Conservation (phyloP, 2,113 vertebrate species). For the human (Homo sapiens) region DNA sequence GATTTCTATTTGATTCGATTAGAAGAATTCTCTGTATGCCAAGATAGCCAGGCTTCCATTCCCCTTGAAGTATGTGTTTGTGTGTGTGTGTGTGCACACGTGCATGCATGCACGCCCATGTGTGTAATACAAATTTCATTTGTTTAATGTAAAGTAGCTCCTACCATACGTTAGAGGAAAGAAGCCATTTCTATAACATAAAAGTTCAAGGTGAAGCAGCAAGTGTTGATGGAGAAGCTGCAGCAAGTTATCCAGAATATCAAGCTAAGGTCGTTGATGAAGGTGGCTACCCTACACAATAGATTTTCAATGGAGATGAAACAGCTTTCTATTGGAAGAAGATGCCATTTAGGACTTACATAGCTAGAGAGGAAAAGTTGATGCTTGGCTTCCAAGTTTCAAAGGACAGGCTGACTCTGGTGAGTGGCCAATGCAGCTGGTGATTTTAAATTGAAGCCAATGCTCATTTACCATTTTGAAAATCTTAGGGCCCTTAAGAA, state of each 20-base stretch:
- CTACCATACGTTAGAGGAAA: neutral
- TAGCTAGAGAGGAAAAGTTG: neutral
- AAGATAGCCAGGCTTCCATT: neutral
- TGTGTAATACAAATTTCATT: neutral
- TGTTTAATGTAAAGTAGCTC: neutral
- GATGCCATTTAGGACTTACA: neutral
- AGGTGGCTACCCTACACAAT: neutral
- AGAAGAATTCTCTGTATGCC: neutral
- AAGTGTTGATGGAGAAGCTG: neutral
- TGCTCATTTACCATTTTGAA: neutral
- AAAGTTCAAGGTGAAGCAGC: neutral
- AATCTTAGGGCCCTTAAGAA: neutral
- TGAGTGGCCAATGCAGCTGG: neutral
- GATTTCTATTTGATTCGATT: neutral
- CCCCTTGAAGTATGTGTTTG: neutral
- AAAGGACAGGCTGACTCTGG: neutral
- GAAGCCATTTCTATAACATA: neutral
- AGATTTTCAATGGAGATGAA: neutral
- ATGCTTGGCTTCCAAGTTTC: neutral
- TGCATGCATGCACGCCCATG: rapidly evolving
- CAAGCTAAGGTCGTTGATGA: neutral
- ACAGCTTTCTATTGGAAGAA: neutral
- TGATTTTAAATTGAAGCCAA: neutral
- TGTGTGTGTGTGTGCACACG: rapidly evolving
- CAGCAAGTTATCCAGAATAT: neutral